A percentile compares a stretch with the other conserved stretches of the same genome.
Conservation (phyloP, 2,888 invertebrate species). For the Augiades crinisus region DNA sequence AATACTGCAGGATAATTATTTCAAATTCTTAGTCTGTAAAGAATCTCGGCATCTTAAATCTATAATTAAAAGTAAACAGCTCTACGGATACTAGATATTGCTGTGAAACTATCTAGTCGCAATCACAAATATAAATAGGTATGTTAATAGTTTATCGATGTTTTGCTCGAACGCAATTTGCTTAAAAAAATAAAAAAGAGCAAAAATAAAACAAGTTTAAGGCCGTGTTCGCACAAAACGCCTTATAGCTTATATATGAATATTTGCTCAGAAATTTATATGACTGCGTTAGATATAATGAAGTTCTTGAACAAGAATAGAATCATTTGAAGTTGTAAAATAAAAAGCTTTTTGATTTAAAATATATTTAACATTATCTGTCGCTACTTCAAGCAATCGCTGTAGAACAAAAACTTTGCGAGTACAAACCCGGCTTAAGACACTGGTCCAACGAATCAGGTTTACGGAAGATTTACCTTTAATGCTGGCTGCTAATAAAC, state of each 20-base stretch:
- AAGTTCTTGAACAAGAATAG: no score
- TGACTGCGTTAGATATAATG: no score
- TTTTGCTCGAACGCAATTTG: slow-evolving; percentile 17
- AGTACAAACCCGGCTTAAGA: neutral
- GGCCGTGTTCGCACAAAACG: neutral
- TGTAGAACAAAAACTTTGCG: neutral
- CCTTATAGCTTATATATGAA: neutral
- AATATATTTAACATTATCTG: neutral
- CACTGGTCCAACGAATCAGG: slow-evolving; percentile 3
- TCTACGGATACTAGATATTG: slow-evolving; percentile 22
- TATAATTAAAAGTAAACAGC: slow-evolving; percentile 22
- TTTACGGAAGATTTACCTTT: slow-evolving; percentile 12
- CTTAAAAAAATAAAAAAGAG: slow-evolving; percentile 16
- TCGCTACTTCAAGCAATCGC: neutral
- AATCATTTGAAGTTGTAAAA: no score
- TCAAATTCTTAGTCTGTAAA: neutral
- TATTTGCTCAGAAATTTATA: no score
- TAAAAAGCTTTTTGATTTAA: neutral
- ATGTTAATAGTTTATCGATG: slow-evolving; percentile 17
- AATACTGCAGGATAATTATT: no score
- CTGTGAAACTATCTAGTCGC: slow-evolving; percentile 21
- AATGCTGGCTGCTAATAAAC: slow-evolving; percentile 12
- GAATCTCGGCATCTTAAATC: slow-evolving; percentile 7
- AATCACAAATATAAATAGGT: slow-evolving; percentile 13
- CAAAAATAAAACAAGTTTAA: slow-evolving; percentile 13